phyloP scores from a whole-genome alignment of 1,140 invertebrate genomes.

The Bombus waltoni region DNA sequence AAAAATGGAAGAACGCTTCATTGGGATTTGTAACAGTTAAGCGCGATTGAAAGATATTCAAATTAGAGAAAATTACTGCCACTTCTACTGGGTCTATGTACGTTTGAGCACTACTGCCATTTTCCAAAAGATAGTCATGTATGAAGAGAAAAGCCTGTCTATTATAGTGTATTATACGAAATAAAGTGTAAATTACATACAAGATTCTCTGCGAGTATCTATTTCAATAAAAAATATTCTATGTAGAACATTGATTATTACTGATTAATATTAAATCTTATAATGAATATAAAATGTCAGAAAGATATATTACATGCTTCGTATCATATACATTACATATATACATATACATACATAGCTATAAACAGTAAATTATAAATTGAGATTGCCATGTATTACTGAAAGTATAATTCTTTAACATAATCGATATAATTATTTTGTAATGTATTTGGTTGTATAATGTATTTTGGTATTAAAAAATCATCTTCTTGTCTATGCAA shows the following conservation, averaged over 20 bases:
- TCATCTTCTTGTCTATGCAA: not conserved
- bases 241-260: not conserved
- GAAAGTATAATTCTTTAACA: not conserved
- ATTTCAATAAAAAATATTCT: conserved; percentile 34
- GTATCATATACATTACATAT: not conserved
- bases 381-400: not conserved
- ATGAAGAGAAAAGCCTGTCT: conserved; percentile 67
- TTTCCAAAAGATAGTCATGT: conserved; percentile 74
- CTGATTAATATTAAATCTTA: not conserved
- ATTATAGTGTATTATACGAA: conserved; percentile 75
- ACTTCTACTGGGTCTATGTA: conserved; percentile 74
- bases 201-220: conserved; percentile 7
- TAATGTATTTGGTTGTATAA: not conserved
- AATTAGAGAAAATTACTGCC: conserved; percentile 77
- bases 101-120: conserved; percentile 79
- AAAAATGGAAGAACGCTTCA: not conserved
- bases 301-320: conserved; percentile 4
- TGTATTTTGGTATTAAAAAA: not conserved
- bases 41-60: conserved; percentile 43
- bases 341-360: no score
- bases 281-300: not conserved
- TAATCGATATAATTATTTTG: not conserved
- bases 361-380: no score
- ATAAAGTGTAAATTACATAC: conserved; percentile 73
- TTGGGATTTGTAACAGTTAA: conserved; percentile 43